These are phyloP conservation scores for Melanerpes formicivorus DNA, from an alignment of 2,113 vertebrate species.

Conservation along the genomic window DNA sequence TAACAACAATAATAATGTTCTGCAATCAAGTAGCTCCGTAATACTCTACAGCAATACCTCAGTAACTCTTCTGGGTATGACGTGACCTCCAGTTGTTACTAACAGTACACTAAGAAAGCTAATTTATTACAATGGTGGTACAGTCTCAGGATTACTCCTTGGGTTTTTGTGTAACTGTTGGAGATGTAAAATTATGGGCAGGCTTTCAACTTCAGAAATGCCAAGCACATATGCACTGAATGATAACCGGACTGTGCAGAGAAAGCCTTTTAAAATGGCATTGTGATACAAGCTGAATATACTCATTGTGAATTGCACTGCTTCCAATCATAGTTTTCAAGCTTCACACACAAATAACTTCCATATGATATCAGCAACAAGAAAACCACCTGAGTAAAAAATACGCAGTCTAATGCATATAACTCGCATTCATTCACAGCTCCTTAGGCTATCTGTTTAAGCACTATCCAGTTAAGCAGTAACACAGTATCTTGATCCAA, in stretches of 20 bases:
- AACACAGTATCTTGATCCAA: background rate
- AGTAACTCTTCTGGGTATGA: background rate
- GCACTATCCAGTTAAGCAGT: background rate
- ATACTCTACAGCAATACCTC: background rate
- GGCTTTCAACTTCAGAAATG: background rate
- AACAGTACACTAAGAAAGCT: background rate
- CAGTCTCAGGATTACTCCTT: background rate
- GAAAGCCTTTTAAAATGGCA: background rate
- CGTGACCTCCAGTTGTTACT: background rate
- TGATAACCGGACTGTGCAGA: background rate
- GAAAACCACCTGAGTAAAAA: background rate
- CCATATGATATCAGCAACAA: background rate
- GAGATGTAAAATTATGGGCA: background rate
- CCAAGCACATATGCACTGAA: background rate
- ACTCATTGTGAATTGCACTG: background rate
- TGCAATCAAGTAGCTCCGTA: background rate
- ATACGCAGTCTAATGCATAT: background rate
- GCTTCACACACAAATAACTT: background rate
- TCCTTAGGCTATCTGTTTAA: background rate
- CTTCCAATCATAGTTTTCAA: background rate
- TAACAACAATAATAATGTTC: background rate
- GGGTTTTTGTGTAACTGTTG: background rate
- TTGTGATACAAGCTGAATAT: fast-evolving
- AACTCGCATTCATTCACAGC: background rate
- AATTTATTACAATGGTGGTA: background rate